phyloP scores from a whole-genome alignment of 1,140 invertebrate species.

The Planococcus citri region DNA sequence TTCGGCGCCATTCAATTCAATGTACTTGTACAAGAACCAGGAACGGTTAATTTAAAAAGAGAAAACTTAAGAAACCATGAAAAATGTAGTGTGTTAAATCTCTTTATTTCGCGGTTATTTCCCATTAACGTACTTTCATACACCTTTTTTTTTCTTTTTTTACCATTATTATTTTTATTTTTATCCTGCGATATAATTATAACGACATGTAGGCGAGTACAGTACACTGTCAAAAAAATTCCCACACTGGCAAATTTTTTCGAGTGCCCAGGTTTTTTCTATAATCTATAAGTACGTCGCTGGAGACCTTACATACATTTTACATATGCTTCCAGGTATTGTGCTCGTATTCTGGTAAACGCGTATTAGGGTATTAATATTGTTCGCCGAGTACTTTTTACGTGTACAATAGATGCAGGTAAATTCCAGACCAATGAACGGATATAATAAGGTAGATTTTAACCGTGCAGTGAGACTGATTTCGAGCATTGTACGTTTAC shows the following conservation, averaged over 20 bases:
- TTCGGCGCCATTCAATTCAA: neutral
- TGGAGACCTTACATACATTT: neutral
- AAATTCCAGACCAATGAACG: neutral
- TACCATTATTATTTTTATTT: too few species aligned
- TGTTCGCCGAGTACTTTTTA: neutral
- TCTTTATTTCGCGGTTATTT: slow-evolving; percentile 3
- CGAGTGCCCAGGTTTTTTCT: neutral
- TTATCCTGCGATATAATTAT: neutral
- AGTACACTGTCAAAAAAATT: neutral
- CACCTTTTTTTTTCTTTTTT: too few species aligned
- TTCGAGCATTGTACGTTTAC: neutral
- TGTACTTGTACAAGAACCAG: neutral
- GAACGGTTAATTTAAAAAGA: neutral
- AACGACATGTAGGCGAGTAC: neutral
- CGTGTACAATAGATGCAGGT: neutral
- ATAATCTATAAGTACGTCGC: neutral
- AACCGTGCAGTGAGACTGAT: neutral
- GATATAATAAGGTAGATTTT: neutral
- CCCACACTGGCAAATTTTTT: neutral
- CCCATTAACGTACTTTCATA: neutral
- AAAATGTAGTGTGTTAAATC: neutral
- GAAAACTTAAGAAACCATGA: slow-evolving; percentile 7
- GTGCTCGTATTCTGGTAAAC: neutral
- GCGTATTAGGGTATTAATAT: neutral
- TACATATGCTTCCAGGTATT: neutral